A percentile compares a stretch with the other conserved stretches of the same genome.
These are phyloP conservation scores for Bothrops jararaca DNA, from an alignment of 2,113 vertebrate species.

Conservation along the genomic window DNA sequence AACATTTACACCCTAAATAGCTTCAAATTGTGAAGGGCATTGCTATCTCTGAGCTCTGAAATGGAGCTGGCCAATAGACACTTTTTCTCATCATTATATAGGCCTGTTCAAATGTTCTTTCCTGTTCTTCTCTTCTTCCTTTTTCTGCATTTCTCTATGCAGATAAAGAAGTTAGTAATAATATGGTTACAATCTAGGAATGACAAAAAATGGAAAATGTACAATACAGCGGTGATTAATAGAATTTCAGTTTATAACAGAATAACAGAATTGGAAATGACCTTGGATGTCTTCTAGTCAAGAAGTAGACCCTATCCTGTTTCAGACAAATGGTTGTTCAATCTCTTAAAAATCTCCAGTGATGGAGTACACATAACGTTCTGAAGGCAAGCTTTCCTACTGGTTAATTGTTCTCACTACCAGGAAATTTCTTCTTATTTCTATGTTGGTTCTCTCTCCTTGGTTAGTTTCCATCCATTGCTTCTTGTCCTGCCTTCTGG, in stretches of 20 bases:
- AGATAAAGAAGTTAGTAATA: not conserved
- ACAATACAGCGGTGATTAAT: no score
- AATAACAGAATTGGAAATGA: not conserved
- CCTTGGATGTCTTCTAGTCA: not conserved
- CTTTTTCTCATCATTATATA: not conserved
- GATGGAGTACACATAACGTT: not conserved
- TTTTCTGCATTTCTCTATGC: not conserved
- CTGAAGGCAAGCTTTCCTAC: not conserved
- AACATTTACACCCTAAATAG: conserved; percentile 1
- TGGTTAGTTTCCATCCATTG: not conserved
- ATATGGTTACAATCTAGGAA: not conserved
- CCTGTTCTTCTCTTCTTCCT: not conserved
- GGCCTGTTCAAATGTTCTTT: not conserved
- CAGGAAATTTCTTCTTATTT: not conserved
- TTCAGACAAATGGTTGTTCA: not conserved
- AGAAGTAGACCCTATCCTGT: not conserved
- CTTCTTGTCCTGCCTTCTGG: not conserved
- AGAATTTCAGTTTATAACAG: not conserved
- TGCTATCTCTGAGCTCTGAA: not conserved
- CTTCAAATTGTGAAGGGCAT: not conserved
- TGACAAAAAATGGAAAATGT: not conserved
- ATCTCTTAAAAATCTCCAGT: not conserved
- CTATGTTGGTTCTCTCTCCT: not conserved
- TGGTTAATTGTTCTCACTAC: not conserved
- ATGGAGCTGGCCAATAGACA: not conserved